These are phyloP conservation scores for Parnassius glacialis DNA, from an alignment of 2,888 invertebrate species.

Conservation along the genomic window DNA sequence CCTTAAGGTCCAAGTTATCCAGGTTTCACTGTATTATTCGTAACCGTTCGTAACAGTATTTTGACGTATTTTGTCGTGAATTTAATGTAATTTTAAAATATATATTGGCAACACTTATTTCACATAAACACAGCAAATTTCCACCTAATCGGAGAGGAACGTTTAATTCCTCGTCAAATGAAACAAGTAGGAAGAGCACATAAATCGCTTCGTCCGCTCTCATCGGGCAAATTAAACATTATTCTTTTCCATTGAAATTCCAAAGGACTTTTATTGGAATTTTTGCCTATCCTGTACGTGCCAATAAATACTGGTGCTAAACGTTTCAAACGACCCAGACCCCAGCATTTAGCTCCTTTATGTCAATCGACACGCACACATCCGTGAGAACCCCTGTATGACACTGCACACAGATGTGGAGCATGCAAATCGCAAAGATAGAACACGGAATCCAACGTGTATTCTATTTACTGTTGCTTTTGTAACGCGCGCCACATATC, in stretches of 20 bases:
- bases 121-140: background rate
- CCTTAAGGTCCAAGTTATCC: no score
- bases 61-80: no score
- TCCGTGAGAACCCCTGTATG: slow-evolving; percentile 28
- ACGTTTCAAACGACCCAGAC: slow-evolving; percentile 59
- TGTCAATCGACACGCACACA: slow-evolving; percentile 62
- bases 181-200: slow-evolving; percentile 37
- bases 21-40: no score
- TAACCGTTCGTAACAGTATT: no score
- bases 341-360: slow-evolving; percentile 71
- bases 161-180: slow-evolving; percentile 23
- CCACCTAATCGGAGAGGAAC: background rate
- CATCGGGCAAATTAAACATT: slow-evolving; percentile 76
- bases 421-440: slow-evolving; percentile 75
- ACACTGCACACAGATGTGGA: slow-evolving; percentile 40
- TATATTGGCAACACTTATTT: background rate
- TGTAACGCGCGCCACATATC: slow-evolving; percentile 32
- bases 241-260: slow-evolving; percentile 72
- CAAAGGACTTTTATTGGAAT: slow-evolving; percentile 76
- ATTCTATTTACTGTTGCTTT: slow-evolving; percentile 72
- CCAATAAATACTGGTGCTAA: slow-evolving; percentile 73
- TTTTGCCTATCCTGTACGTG: slow-evolving; percentile 76
- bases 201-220: slow-evolving; percentile 61
- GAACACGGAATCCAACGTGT: slow-evolving; percentile 74
- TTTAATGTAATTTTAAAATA: no score